A percentile compares a stretch with the other conserved stretches of the same genome.
phyloP scores from a whole-genome alignment of 53 echinoderm and acorn worm genomes.

The Paelopatides confundens region DNA sequence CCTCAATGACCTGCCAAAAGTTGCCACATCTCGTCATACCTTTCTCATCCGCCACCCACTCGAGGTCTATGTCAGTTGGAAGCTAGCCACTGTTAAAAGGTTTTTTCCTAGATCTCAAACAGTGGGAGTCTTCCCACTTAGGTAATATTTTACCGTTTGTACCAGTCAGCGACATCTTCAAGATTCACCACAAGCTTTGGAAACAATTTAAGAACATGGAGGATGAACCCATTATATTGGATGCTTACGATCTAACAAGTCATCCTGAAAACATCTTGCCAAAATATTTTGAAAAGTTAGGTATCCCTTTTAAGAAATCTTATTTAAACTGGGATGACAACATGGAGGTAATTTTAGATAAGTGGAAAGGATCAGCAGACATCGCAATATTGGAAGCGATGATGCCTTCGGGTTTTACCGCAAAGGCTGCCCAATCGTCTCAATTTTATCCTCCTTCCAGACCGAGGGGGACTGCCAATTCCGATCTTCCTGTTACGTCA shows the following conservation, averaged over 20 bases:
- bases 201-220: background rate
- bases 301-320: background rate
- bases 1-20: background rate
- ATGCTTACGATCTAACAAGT: background rate
- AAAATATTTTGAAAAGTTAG: background rate
- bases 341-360: background rate
- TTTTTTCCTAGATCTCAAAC: too few relatives aligned
- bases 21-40: background rate
- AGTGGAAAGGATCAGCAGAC: background rate
- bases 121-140: too few relatives aligned
- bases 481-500: background rate
- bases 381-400: background rate
- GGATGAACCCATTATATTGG: background rate
- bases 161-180: background rate
- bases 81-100: too few relatives aligned
- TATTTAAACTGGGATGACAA: background rate
- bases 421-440: background rate
- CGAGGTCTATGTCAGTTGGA: background rate
- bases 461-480: background rate
- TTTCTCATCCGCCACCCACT: background rate
- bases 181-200: slow-evolving; percentile 1
- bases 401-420: background rate
- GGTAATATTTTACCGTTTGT: background rate
- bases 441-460: background rate
- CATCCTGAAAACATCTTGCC: background rate